Base-by-base conservation (phyloP, 2,113 vertebrate species). In the Xerus inauris region DNA sequence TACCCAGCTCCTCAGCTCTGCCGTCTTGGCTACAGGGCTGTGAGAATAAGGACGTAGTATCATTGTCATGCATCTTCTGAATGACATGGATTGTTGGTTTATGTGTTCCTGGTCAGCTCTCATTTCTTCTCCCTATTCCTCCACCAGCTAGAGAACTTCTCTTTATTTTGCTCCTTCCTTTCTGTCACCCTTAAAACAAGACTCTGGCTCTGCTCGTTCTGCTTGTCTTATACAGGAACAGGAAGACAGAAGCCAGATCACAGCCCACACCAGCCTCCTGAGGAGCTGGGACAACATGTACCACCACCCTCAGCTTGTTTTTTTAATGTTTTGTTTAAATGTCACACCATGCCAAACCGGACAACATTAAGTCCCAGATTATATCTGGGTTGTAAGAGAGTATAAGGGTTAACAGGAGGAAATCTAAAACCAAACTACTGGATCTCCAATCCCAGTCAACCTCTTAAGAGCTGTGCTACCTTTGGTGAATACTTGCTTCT, bases 271-370 rank as follows among this genome's bases (percentile, higher is more conserved):
- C 54, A 57, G 54, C 13, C 64, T 35, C 6, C 59, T 26, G 22
- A 59, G 57, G 57, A 59, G 57, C 57, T 62, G 59, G 59, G 59
- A 35, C 30, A 67, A 67, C 32, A 35, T 65, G 30, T 1, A 1
- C 12, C 69, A 71, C 69, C n/a, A 38, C 8, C 13, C 17, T 40
- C 81, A 45, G 59, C 28, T 45, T 84, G 69, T 82, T 45, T 88
- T 45, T 88, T 62, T 38, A 85, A 54, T 76, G n/a, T 91, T 96
- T 62, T 85, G 32, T 62, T 88, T 97, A 75, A 84, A 54, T 81
- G 59, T 76, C 42, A 49, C 73, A 19, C 8, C 22, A n/a, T 28
- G 38, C 79, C 62, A 64, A 20, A 72, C 32, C 38, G 35, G 38
- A 57, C 40, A 54, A 24, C 7, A 49, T 42, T 51, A 16, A 62